A percentile compares a stretch with the other conserved stretches of the same genome.
Evolutionary conservation across 1,140 invertebrate genomes (phyloP).

Genomic region (Bombus vancouverensis): DNA sequence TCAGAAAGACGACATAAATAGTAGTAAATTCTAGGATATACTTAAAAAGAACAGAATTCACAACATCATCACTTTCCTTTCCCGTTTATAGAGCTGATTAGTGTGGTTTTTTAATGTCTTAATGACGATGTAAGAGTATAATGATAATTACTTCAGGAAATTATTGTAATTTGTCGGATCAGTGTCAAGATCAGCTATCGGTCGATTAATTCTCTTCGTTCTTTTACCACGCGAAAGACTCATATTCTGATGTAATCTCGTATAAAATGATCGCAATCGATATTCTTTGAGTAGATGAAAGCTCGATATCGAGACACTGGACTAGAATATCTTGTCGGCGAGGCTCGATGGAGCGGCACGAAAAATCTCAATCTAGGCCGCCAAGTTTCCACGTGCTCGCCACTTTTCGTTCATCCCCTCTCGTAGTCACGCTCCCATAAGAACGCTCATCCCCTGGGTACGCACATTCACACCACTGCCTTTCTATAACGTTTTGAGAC

Average conservation of each 20-base stretch:
- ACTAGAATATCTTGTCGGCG: background rate
- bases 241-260: background rate
- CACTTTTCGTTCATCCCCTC: conserved; percentile 6
- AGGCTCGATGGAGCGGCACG: background rate
- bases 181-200: background rate
- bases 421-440: background rate
- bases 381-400: conserved; percentile 24
- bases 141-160: background rate
- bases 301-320: background rate
- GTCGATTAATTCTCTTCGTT: background rate
- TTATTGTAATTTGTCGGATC: background rate
- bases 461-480: background rate
- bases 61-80: too few relatives aligned
- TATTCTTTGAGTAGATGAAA: background rate
- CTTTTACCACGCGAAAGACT: background rate
- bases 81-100: background rate
- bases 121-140: background rate
- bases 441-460: background rate
- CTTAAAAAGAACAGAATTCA: too few relatives aligned
- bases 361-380: conserved; percentile 11
- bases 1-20: too few relatives aligned
- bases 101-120: background rate
- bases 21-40: too few relatives aligned
- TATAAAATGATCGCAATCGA: background rate
- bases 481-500: too few relatives aligned